Base-by-base conservation (phyloP, 2,797 vertebrate genomes). In the Pangasius krempfi region DNA sequence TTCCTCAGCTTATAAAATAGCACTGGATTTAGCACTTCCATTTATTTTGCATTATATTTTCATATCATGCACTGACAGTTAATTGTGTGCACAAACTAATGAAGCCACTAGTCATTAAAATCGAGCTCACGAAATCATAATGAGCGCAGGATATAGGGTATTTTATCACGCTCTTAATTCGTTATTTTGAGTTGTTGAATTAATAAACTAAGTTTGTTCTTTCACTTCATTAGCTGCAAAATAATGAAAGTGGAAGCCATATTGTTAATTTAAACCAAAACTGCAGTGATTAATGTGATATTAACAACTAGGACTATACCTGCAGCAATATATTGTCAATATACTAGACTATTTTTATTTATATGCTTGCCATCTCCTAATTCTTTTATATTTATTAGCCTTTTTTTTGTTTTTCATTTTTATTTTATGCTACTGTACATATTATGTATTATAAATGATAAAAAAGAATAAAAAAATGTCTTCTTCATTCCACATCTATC, bases 41-140 rank as follows among this genome's bases (percentile, higher is more conserved):
- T 33, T 80, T 80, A 56, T 12, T 80, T 80, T 20, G 16, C 52
- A 80, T 56, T 80, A 80, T 56, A 56, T 33, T 80, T 80, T 79
- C 33, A 33, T 80, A 37, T 58, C 18, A 20, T 37, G 30, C 30
- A 22, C 52, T 58, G 78, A 80, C 52, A 80, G 78, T 37, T 80
- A 80, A 56, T 80, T 80, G 78, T 37, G 3, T 33, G 78, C 30
- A 58, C 52, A 80, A 80, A 58, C 54, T 58, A 58, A 56, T 58
- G 78, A 80, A 56, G 50, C n/a, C n/a, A 30, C 75, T 30, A 56
- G 16, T 33, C 8, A 56, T 80, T 58, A 56, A 33, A 58, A 58
- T 56, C 4, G 3, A 58, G 30, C 52, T 56, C 78, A 80, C 13
- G 52, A 58, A 56, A 80, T 58, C 75, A 30, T 79, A 30, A 54